A percentile compares a stretch with the other conserved stretches of the same genome.
Conservation (phyloP, 2,113 vertebrate genomes). For the Zingel zingel region DNA sequence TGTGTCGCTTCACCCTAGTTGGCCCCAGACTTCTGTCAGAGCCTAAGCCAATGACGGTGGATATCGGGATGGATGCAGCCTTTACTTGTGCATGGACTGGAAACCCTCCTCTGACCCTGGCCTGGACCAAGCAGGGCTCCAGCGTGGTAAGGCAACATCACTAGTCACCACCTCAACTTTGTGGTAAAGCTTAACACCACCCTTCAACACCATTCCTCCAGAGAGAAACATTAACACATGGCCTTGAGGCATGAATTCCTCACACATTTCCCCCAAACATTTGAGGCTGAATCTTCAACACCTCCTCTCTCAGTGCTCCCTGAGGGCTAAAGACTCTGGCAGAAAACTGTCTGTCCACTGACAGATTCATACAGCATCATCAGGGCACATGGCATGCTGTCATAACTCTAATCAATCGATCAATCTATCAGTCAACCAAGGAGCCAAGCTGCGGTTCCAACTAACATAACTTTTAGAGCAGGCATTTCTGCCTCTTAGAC, state of each 20-base stretch:
- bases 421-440: slow-evolving; percentile 46
- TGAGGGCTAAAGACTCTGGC: slow-evolving; percentile 69
- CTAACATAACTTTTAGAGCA: slow-evolving; percentile 33
- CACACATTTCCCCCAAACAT: slow-evolving; percentile 60
- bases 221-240: slow-evolving; percentile 63
- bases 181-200: slow-evolving; percentile 49
- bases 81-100: slow-evolving; percentile 93
- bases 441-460: not conserved
- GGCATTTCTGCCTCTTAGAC: slow-evolving; percentile 19
- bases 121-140: slow-evolving; percentile 90
- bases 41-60: slow-evolving; percentile 87
- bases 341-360: slow-evolving; percentile 73
- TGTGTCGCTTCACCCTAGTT: slow-evolving; percentile 78
- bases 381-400: slow-evolving; percentile 51
- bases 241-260: slow-evolving; percentile 75
- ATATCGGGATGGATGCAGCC: slow-evolving; percentile 88
- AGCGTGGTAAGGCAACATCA: slow-evolving; percentile 84
- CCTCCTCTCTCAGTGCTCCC: slow-evolving; percentile 63
- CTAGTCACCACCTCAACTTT: slow-evolving; percentile 37
- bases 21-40: slow-evolving; percentile 89
- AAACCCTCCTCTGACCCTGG: slow-evolving; percentile 90
- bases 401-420: slow-evolving; percentile 55
- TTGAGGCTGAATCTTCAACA: slow-evolving; percentile 66
- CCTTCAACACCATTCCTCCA: slow-evolving; percentile 47
- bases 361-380: slow-evolving; percentile 61